Evolutionary conservation across 2,888 invertebrate genomes (phyloP), one percentile per base, ranked within the genome.

Genomic region (Tinea pellionella): DNA sequence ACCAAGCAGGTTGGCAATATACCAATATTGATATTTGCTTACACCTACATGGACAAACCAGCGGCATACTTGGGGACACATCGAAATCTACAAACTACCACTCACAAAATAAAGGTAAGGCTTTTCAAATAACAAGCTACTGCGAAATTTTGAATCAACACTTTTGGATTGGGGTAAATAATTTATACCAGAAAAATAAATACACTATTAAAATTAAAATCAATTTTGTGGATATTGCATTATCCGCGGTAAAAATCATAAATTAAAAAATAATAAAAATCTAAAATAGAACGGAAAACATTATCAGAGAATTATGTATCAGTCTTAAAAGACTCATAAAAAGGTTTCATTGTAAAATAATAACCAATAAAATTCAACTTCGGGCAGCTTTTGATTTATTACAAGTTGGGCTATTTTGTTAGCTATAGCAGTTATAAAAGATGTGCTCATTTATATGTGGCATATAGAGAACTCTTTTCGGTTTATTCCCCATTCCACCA

Each of bases 1-100:
- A 69, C 41, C 59, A 69, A 66, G 72, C 69, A 72, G 74, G 77
- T 81, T 83, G 73, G 75, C 79, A 74, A 77, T 81, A 77, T 72
- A 75, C 74, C 71, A 85, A 86, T 85, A 86, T 86, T 72, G 84
- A 85, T 84, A 85, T 86, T 85, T 85, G 85, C 80, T 73, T 67
- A 82, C 85, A 78, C 84, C 84, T 78, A 83, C 86, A 75, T 79
- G 77, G 78, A 77, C 79, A 74, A 79, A 79, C 78, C 74, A 78
- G 82, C 73, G 69, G 69, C 71, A 67, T 63, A 53, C 42, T 30
- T 43, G 63, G 69, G 65, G 65, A 62, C 63, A 64, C 63, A 64
- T 65, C 61, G 62, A 63, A 67, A 62, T 80, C 75, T 80, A 80
- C 76, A 79, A 73, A 78, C 80, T 78, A 76, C 80, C 76, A 81